These are phyloP conservation scores for Panthera uncia DNA, from an alignment of 2,113 vertebrate genomes.

Conservation along the genomic window DNA sequence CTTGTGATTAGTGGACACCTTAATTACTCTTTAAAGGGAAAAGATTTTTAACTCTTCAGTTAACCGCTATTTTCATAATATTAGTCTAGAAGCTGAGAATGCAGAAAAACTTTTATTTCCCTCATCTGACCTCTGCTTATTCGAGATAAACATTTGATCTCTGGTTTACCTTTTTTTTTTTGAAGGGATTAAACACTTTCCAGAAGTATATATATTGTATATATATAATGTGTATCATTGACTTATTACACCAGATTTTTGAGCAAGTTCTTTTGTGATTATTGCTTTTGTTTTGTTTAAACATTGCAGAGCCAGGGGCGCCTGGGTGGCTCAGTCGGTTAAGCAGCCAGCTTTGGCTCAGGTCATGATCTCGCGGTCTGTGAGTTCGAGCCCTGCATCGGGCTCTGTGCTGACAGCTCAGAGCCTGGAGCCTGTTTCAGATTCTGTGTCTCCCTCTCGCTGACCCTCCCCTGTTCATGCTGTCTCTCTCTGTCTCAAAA, in stretches of 20 bases:
- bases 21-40: not conserved
- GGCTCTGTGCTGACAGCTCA: no score
- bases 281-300: slow-evolving; percentile 27
- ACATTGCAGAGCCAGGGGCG: not conserved
- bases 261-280: not conserved
- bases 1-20: not conserved
- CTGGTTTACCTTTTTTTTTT: not conserved
- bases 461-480: no score
- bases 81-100: not conserved
- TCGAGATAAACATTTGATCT: not conserved
- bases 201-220: not conserved
- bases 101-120: not conserved
- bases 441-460: no score
- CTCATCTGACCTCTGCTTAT: not conserved
- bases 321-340: no score
- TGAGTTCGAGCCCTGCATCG: no score
- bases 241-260: not conserved
- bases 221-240: not conserved
- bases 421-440: no score
- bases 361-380: no score
- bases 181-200: not conserved
- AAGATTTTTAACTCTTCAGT: not conserved
- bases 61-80: not conserved
- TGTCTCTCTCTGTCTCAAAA: no score
- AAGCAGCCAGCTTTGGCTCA: no score